Evolutionary conservation across 2,113 vertebrate genomes (phyloP).

Genomic region (Ascaphus truei): DNA sequence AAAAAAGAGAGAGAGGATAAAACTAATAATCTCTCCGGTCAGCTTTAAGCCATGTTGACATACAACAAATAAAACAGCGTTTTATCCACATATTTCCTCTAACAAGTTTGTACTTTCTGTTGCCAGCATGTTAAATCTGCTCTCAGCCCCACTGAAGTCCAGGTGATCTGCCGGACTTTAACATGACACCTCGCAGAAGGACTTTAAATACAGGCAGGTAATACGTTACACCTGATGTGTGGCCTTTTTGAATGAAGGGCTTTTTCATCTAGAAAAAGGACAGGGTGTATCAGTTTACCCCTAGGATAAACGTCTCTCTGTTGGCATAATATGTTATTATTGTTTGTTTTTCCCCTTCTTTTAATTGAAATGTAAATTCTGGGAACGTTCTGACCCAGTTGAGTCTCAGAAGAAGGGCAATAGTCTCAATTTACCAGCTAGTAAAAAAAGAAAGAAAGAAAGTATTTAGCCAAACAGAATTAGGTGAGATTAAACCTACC

Average conservation of each 20-base stretch:
- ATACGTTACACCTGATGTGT: constrained; percentile 77
- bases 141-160: not conserved
- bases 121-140: not conserved
- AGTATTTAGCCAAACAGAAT: no score
- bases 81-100: not conserved
- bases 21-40: not conserved
- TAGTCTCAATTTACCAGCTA: constrained; percentile 85
- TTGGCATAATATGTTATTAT: constrained; percentile 94
- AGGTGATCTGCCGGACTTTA: not conserved
- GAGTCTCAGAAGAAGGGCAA: constrained; percentile 72
- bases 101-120: not conserved
- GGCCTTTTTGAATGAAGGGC: constrained; percentile 83
- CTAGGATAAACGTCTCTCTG: constrained; percentile 76
- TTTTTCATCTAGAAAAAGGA: constrained; percentile 89
- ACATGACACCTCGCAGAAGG: constrained; percentile 36
- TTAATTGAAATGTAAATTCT: constrained; percentile 99
- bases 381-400: constrained; percentile 85
- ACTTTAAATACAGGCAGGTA: constrained; percentile 69
- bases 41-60: not conserved
- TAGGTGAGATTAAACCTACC: no score
- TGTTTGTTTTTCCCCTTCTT: constrained; percentile 76
- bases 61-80: not conserved
- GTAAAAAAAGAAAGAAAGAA: constrained; percentile 56
- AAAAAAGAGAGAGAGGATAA: not conserved
- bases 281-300: constrained; percentile 85